phyloP scores from a whole-genome alignment of 2,888 invertebrate genomes.

The Ophioninae sp. region DNA sequence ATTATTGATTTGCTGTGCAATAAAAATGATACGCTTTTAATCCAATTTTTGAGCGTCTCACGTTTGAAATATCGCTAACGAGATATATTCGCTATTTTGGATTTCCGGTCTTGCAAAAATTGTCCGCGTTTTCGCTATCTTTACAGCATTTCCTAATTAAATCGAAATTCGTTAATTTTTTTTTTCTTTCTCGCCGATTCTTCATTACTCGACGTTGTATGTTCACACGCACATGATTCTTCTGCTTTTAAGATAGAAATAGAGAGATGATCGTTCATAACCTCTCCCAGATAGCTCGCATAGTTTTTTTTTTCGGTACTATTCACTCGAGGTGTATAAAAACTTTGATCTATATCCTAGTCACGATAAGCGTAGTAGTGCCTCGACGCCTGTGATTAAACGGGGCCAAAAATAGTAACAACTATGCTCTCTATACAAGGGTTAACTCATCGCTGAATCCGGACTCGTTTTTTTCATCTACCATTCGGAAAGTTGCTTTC shows the following conservation, averaged over 20 bases:
- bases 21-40: constrained; percentile 24
- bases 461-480: not conserved
- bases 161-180: not conserved
- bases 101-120: constrained; percentile 8
- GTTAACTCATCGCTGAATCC: constrained; percentile 17
- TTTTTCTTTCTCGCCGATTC: constrained; percentile 23
- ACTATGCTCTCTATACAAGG: not conserved
- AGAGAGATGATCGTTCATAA: not conserved
- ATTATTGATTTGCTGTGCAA: constrained; percentile 34
- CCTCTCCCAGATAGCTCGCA: constrained; percentile 11
- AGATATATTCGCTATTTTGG: not conserved
- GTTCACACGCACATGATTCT: constrained; percentile 7
- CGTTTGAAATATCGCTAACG: not conserved
- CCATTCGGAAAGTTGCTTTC: not conserved
- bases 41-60: constrained; percentile 19
- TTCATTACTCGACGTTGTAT: constrained; percentile 3
- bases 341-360: constrained; percentile 42
- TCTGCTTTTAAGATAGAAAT: constrained; percentile 46
- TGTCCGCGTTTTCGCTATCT: constrained; percentile 18
- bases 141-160: constrained; percentile 35
- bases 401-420: not conserved
- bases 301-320: constrained; percentile 26
- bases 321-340: constrained; percentile 53
- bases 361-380: constrained; percentile 20
- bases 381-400: constrained; percentile 7